Percentiles rank a stretch among this genome's conserved stretches.
These are phyloP conservation scores for Hoplias malabaricus DNA, from an alignment of 2,113 vertebrate genomes.

Conservation along the genomic window DNA sequence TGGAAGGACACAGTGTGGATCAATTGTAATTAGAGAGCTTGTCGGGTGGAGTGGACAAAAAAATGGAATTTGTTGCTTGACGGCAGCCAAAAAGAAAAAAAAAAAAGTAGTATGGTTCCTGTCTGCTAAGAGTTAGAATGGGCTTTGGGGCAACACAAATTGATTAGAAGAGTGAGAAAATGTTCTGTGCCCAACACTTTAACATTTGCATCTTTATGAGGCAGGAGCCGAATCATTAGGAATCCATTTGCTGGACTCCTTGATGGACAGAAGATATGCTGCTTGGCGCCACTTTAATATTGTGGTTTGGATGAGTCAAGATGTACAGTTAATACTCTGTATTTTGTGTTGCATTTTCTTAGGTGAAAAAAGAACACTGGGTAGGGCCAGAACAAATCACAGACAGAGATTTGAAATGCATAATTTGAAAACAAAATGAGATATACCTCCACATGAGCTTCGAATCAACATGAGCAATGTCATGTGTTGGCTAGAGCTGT, in stretches of 20 bases:
- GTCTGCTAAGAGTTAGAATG: neutral
- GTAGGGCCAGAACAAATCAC: too few species aligned
- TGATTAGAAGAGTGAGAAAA: neutral
- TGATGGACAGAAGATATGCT: neutral
- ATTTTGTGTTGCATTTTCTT: neutral
- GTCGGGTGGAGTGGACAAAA: neutral
- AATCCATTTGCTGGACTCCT: slow-evolving; percentile 23
- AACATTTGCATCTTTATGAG: slow-evolving; percentile 20
- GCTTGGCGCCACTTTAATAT: neutral
- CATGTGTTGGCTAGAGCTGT: too few species aligned
- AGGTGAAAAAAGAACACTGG: neutral
- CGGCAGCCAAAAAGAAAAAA: neutral
- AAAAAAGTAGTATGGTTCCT: neutral
- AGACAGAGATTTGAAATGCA: too few species aligned
- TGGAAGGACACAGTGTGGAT: slow-evolving; percentile 12
- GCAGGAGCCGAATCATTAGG: neutral
- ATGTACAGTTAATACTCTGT: neutral
- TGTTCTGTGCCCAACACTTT: slow-evolving; percentile 1
- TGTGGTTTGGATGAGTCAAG: neutral
- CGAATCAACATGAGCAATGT: too few species aligned
- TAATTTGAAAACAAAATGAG: too few species aligned
- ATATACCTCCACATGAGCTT: too few species aligned
- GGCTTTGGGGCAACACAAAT: neutral
- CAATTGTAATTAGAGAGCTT: neutral
- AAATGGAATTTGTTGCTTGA: neutral